Evolutionary conservation across 2,888 invertebrate species (phyloP).

Genomic region (Scaptomyza tumidula): DNA sequence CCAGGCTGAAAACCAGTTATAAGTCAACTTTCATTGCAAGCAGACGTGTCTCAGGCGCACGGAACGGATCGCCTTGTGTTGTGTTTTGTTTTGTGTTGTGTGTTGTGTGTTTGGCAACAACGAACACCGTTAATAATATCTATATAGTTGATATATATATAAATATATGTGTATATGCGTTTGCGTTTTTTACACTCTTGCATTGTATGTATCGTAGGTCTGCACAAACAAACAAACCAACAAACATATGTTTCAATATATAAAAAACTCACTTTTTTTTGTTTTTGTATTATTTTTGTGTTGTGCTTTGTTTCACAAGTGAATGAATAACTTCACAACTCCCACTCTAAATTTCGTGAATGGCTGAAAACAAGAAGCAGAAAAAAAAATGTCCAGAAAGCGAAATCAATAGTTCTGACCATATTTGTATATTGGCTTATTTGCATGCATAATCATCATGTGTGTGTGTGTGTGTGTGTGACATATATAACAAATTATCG

Average conservation of each 20-base stretch:
- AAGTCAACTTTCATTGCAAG: conserved; percentile 84
- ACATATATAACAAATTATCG: conserved; percentile 44
- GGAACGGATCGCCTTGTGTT: conserved; percentile 53
- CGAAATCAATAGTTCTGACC: conserved; percentile 44
- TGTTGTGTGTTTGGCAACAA: conserved; percentile 56
- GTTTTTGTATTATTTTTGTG: conserved; percentile 15
- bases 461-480: conserved; percentile 24
- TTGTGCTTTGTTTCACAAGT: conserved; percentile 32
- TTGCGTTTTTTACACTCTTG: conserved; percentile 1
- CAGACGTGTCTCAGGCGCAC: conserved; percentile 79
- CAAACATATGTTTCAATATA: conserved; percentile 16
- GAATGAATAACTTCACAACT: conserved; percentile 22
- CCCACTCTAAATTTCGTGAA: conserved; percentile 26
- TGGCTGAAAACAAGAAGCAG: conserved; percentile 4
- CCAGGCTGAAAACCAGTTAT: conserved; percentile 82
- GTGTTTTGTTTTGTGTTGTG: conserved; percentile 36
- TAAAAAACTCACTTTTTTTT: conserved; percentile 25
- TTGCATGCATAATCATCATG: conserved; percentile 12
- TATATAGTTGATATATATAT: conserved; percentile 16
- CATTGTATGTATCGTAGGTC: conserved; percentile 21
- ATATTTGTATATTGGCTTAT: conserved; percentile 26
- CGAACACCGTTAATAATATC: conserved; percentile 44
- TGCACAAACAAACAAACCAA: conserved; percentile 12
- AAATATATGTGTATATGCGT: conserved; percentile 8
- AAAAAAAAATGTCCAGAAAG: conserved; percentile 37